Conservation (phyloP, 2,113 vertebrate species). For the Shinisaurus crocodilurus region DNA sequence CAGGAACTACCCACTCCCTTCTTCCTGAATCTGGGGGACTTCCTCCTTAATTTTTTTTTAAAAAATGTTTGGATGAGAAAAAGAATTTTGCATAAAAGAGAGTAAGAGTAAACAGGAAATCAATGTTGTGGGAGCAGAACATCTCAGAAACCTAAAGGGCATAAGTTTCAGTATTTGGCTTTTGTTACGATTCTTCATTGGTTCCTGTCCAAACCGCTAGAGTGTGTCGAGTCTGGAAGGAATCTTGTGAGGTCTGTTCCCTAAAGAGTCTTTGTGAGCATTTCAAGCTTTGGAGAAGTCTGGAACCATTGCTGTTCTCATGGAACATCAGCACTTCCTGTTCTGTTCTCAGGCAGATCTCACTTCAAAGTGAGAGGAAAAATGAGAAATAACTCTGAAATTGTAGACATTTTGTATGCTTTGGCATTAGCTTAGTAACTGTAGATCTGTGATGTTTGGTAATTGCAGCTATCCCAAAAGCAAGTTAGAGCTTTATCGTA, state of each 20-base stretch:
- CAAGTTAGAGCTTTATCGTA: not conserved
- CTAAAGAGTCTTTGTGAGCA: not conserved
- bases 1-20: conserved; percentile 10
- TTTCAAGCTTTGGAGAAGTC: conserved; percentile 8
- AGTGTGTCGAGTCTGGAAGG: conserved; percentile 3
- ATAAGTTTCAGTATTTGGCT: conserved; percentile 24
- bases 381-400: not conserved
- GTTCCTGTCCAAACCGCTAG: conserved; percentile 10
- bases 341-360: conserved; percentile 45
- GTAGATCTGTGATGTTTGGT: not conserved
- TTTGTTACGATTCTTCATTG: conserved; percentile 18
- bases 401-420: not conserved
- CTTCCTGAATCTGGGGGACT: not conserved
- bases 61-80: conserved; percentile 44
- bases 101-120: conserved; percentile 44
- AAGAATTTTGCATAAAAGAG: conserved; percentile 48
- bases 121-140: conserved; percentile 31
- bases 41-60: not conserved
- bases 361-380: conserved; percentile 2
- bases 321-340: not conserved
- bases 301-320: conserved; percentile 22
- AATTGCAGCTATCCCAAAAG: not conserved
- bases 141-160: conserved; percentile 13
- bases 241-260: not conserved
- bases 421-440: not conserved